A percentile compares a stretch with the other conserved stretches of the same genome.
Evolutionary conservation across 1,140 invertebrate species (phyloP).

Genomic region (Mercenaria mercenaria): DNA sequence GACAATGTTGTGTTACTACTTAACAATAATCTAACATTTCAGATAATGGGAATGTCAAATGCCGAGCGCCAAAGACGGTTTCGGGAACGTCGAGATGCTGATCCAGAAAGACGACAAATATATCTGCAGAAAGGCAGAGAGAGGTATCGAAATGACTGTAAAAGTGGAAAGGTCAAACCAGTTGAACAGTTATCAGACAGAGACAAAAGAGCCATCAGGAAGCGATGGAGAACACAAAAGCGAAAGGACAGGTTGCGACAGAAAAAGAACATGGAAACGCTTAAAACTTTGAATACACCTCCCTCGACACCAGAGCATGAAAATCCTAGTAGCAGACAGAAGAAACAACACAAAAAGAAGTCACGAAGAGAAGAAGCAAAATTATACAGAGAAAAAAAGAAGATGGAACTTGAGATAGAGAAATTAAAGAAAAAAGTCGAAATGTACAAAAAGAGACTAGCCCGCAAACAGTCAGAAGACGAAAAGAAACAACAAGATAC

Average conservation of each 20-base stretch:
- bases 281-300: background rate
- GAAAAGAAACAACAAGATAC: conserved; percentile 1
- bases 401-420: conserved; percentile 18
- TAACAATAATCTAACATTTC: background rate
- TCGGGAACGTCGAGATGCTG: conserved; percentile 14
- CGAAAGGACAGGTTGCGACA: background rate
- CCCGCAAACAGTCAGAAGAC: background rate
- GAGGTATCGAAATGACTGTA: conserved; percentile 18
- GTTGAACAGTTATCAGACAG: conserved; percentile 15
- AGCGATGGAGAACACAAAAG: conserved; percentile 34
- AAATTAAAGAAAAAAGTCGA: conserved; percentile 29
- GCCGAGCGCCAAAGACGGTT: conserved; percentile 20
- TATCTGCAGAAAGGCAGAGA: conserved; percentile 35
- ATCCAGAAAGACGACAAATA: conserved; percentile 15
- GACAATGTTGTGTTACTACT: background rate
- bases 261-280: background rate
- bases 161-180: conserved; percentile 28
- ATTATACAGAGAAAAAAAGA: background rate
- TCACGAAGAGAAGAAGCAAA: conserved; percentile 32
- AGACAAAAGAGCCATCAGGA: background rate
- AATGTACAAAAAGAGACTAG: conserved; percentile 50
- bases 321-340: conserved; percentile 22
- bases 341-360: conserved; percentile 20
- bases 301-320: conserved; percentile 14
- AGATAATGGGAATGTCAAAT: conserved; percentile 23